phyloP scores from a whole-genome alignment of 2,113 vertebrate species.

The Platichthys flesus region DNA sequence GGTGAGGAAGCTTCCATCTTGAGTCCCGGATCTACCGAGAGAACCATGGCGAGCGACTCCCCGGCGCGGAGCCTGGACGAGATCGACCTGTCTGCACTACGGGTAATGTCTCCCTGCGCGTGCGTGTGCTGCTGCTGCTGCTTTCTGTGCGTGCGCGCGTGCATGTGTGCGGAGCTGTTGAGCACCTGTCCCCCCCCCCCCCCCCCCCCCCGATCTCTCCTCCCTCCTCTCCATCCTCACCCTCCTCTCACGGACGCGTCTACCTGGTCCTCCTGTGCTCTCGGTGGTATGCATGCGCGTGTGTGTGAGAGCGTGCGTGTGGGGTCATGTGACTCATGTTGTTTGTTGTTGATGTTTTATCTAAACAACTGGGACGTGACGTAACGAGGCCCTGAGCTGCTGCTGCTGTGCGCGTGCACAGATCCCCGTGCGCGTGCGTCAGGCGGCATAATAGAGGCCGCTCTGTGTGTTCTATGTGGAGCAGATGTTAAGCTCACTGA shows the following conservation, averaged over 20 bases:
- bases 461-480: constrained; percentile 60
- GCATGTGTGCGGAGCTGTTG: constrained; percentile 1
- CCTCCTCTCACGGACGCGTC: constrained; percentile 28
- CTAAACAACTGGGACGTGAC: constrained; percentile 64
- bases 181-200: constrained; percentile 49
- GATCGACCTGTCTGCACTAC: constrained; percentile 95
- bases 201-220: background rate
- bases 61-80: constrained; percentile 96
- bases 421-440: constrained; percentile 34
- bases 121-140: background rate
- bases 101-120: constrained; percentile 82
- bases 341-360: constrained; percentile 54
- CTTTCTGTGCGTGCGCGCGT: constrained; percentile 12
- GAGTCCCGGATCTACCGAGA: constrained; percentile 73
- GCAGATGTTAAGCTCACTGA: constrained; percentile 65
- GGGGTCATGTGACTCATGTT: constrained; percentile 38
- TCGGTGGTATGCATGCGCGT: background rate
- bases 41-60: constrained; percentile 96
- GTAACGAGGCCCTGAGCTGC: constrained; percentile 60
- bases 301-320: constrained; percentile 7
- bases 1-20: constrained; percentile 75
- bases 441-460: constrained; percentile 41
- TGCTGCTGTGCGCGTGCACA: constrained; percentile 31
- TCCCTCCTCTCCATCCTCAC: constrained; percentile 6
- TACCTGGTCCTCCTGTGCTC: constrained; percentile 21